Evolutionary conservation across 1,140 invertebrate species (phyloP).

Genomic region (Drosophila yakuba): DNA sequence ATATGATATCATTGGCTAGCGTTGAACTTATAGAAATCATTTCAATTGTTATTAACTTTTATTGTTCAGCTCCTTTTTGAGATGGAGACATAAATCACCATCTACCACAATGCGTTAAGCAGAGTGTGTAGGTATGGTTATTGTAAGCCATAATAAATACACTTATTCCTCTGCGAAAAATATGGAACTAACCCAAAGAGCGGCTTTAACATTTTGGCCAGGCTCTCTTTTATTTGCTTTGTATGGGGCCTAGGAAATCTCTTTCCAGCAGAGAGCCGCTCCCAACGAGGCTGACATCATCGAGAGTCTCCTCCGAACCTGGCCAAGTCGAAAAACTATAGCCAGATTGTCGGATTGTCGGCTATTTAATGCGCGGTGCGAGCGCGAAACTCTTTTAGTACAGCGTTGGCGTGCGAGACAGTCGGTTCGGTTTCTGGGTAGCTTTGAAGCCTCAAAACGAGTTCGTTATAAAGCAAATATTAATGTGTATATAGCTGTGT

Average conservation of each 20-base stretch:
- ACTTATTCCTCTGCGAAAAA: slow-evolving; percentile 11
- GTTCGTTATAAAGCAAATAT: slow-evolving; percentile 36
- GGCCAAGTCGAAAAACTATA: slow-evolving; percentile 33
- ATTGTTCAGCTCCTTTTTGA: slow-evolving; percentile 63
- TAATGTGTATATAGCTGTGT: slow-evolving; percentile 4
- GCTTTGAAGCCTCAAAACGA: slow-evolving; percentile 37
- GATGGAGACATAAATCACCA: slow-evolving; percentile 63
- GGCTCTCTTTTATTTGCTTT: slow-evolving; percentile 14
- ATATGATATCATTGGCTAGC: slow-evolving; percentile 33
- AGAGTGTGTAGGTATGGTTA: slow-evolving; percentile 38
- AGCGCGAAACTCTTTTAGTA: slow-evolving; percentile 80
- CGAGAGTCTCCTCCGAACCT: slow-evolving; percentile 24
- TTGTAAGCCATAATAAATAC: slow-evolving; percentile 33
- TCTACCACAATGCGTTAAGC: slow-evolving; percentile 57
- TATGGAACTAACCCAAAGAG: slow-evolving; percentile 22
- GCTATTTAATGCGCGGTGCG: slow-evolving; percentile 69
- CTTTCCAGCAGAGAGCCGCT: slow-evolving; percentile 9
- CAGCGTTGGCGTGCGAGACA: slow-evolving; percentile 80
- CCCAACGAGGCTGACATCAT: slow-evolving; percentile 69
- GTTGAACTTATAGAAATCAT: slow-evolving; percentile 3
- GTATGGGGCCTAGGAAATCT: neutral
- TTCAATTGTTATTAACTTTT: slow-evolving; percentile 28
- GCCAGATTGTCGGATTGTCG: slow-evolving; percentile 55
- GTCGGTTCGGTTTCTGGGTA: slow-evolving; percentile 67
- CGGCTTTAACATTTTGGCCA: neutral